A percentile compares a stretch with the other conserved stretches of the same genome.
phyloP scores from a whole-genome alignment of 2,113 vertebrate genomes.

The Aleadryas rufinucha region DNA sequence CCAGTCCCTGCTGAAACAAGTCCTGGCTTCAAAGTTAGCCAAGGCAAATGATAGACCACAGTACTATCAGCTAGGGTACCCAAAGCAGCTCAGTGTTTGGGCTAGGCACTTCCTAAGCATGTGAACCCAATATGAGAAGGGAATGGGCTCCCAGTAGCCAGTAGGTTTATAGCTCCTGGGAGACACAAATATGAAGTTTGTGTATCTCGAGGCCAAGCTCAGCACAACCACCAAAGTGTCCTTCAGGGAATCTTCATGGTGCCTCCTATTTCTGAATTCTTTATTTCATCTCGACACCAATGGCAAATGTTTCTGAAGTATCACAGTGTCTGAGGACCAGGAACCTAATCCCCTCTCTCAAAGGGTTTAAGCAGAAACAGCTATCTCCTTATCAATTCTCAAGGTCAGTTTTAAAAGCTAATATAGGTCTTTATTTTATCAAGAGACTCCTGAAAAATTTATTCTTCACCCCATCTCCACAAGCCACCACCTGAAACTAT shows the following conservation, averaged over 20 bases:
- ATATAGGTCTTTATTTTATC: neutral
- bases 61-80: neutral
- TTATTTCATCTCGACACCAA: neutral
- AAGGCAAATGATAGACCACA: neutral
- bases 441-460: neutral
- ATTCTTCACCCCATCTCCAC: neutral
- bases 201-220: accelerated
- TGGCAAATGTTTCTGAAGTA: neutral
- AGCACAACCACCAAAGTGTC: neutral
- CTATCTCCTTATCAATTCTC: neutral
- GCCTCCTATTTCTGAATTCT: neutral
- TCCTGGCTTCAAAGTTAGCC: neutral
- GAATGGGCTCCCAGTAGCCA: neutral
- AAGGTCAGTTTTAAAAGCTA: neutral
- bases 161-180: neutral
- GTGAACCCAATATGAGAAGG: neutral
- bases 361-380: neutral
- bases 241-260: neutral
- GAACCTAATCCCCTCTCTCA: neutral
- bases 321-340: neutral
- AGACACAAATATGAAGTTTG: neutral
- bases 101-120: neutral
- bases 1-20: neutral
- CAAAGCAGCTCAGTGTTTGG: neutral
- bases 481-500: neutral